Conservation (phyloP, 2,113 vertebrate species). For the Hepsetus odoe region DNA sequence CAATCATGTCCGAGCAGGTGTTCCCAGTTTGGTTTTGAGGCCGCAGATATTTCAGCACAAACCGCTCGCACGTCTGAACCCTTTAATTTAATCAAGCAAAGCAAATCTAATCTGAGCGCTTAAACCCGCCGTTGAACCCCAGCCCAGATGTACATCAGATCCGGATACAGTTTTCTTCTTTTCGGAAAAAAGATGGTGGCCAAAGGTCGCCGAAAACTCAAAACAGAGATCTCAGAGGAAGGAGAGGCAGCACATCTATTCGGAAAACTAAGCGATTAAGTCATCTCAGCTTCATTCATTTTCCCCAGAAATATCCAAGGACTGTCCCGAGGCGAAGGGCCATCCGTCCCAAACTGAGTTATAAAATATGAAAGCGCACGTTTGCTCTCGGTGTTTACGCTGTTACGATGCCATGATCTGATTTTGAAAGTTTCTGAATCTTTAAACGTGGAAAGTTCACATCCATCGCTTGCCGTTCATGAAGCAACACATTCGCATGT, state of each 20-base stretch:
- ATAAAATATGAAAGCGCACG: too few species aligned
- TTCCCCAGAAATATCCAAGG: too few species aligned
- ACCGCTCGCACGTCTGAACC: background rate
- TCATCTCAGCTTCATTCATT: too few species aligned
- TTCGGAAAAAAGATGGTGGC: background rate
- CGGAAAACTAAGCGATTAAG: too few species aligned
- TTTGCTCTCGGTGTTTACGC: too few species aligned
- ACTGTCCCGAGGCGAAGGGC: too few species aligned
- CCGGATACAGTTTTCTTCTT: background rate
- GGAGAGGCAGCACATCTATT: background rate
- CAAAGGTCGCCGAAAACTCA: background rate
- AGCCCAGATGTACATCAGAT: background rate
- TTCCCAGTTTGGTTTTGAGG: background rate
- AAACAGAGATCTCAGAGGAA: background rate
- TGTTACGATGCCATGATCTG: too few species aligned
- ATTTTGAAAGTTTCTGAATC: too few species aligned
- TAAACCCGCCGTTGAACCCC: background rate
- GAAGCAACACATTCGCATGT: too few species aligned
- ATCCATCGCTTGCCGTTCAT: too few species aligned
- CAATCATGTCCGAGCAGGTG: background rate
- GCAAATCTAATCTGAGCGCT: conserved; percentile 5
- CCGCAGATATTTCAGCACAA: conserved; percentile 5
- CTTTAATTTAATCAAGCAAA: background rate
- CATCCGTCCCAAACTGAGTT: too few species aligned
- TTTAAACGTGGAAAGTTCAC: too few species aligned